Evolutionary conservation across 2,797 vertebrate genomes (phyloP), one percentile per base, ranked within the genome.

Genomic region (Okamejei kenojei): DNA sequence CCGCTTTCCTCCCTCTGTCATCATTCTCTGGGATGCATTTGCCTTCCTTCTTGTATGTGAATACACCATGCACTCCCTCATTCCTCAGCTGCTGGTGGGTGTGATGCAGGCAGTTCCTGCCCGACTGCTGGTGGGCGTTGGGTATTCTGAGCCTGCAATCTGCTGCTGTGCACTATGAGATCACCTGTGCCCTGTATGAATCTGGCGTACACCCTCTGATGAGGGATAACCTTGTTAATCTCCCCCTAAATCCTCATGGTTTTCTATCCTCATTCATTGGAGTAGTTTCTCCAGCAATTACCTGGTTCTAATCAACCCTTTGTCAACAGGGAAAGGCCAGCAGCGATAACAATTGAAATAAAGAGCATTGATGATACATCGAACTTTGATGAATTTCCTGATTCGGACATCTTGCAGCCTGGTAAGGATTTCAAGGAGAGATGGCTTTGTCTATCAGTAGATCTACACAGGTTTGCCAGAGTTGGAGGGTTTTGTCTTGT

Each of bases 291-390:
- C 58, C 54, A 29, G 21, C 81, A 82, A 6, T 65, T 19, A 11
- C 23, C 35, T 2, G 71, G 54, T 76, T 58, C 73, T 78, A n/a
- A 63, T 54, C 21, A 35, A 29, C 38, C 73, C 58, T 93, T 96
- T 4, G 95, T 94, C 96, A 94, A 86, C 95, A 99, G 98, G 95
- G 99, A 99, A 95, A 97, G 99, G 95, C 99, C 98, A 32, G 99
- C 98, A 93, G 98, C 98, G 1, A 99, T 99, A 94, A 97, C 98
- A 63, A 99, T 99, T 92, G 98, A 99, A 95, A 99, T 99, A 95
- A 99, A 99, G 96, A 99, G 99, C 96, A 99, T 99, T 29, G 98
- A 99, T n/a, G 98, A 99, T 96, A 99, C 99, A 26, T 99, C 99
- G 23, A 98, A 99, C 96, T 99, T 99, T 0, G 99, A 99, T 93